Base-by-base conservation (phyloP, 2,797 vertebrate genomes). In the Pangasius mekongensis region DNA sequence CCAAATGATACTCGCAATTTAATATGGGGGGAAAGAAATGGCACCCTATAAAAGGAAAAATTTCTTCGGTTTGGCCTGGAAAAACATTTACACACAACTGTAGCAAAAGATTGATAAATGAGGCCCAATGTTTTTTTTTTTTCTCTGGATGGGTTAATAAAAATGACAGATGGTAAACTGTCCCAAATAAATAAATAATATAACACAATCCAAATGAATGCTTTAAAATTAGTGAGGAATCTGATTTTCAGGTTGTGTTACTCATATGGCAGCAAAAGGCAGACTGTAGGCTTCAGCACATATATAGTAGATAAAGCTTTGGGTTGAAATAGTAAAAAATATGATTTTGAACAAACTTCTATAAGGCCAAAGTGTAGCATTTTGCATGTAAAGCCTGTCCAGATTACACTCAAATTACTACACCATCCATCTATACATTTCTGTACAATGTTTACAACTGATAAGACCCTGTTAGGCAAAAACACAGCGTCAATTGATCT, bases 261-360 rank as follows among this genome's bases (percentile, higher is more conserved):
- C 20, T 84, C 47, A 71, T 69, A 84, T 84, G 83, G 83, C 83
- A 67, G 83, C 47, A 84, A 69, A 88, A 71, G 56, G 64, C 69
- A 84, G 81, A 87, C 69, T 87, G 74, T 69, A 85, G 39, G 74
- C 36, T 71, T 77, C 22, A 49, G 24, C 43, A 58, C 27, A 83
- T 24, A 60, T 64, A 74, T 39, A 62, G 81, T n/a, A 30, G n/a
- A 81, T 56, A 86, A 74, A 88, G 60, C 84, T 87, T 84, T 87
- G 81, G 52, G 74, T 64, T 87, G 73, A 47, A 84, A 78, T 83
- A 84, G 88, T 87, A 78, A 84, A 89, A 71, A 83, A 83, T 83
- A 89, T 71, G 60, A 84, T 82, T 87, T 78, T 18, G 24, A 86
- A 84, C 54, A 9, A 83, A 83, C 60, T 83, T 83, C 49, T 89